Conservation (phyloP, 1,140 invertebrate species). For the Heterodera schachtii region DNA sequence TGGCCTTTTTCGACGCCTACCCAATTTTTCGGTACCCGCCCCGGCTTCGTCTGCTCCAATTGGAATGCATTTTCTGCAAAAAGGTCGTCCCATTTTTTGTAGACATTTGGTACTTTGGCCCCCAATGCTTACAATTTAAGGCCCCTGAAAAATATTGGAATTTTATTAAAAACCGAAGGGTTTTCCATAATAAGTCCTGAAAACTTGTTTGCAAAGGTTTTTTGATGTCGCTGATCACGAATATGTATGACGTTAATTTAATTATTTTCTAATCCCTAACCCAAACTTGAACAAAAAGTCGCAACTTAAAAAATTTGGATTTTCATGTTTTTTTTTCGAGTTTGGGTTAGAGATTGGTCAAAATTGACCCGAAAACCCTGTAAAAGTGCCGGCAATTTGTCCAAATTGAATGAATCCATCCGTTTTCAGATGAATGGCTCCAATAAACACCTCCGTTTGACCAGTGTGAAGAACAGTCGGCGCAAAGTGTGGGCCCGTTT, state of each 20-base stretch:
- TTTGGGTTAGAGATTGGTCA: too few relatives aligned
- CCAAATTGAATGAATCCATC: not conserved
- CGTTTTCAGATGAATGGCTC: constrained; percentile 44
- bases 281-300: too few relatives aligned
- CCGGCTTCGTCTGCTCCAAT: constrained; percentile 53
- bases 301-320: too few relatives aligned
- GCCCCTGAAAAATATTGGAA: too few relatives aligned
- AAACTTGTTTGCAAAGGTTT: not conserved
- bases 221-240: not conserved
- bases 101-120: too few relatives aligned
- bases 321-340: too few relatives aligned
- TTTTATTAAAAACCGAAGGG: too few relatives aligned
- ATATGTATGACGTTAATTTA: not conserved
- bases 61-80: constrained; percentile 59
- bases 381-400: too few relatives aligned
- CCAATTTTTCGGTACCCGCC: constrained; percentile 59
- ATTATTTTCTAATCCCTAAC: too few relatives aligned
- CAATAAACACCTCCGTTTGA: constrained; percentile 44
- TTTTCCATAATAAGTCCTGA: too few relatives aligned
- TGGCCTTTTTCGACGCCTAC: constrained; percentile 59
- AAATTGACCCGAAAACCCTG: too few relatives aligned
- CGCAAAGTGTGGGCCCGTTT: constrained; percentile 51
- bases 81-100: constrained; percentile 30
- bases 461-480: constrained; percentile 49
- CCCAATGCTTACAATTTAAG: too few relatives aligned